These are phyloP conservation scores for Numenius arquata DNA, from an alignment of 2,113 vertebrate genomes.

Conservation along the genomic window DNA sequence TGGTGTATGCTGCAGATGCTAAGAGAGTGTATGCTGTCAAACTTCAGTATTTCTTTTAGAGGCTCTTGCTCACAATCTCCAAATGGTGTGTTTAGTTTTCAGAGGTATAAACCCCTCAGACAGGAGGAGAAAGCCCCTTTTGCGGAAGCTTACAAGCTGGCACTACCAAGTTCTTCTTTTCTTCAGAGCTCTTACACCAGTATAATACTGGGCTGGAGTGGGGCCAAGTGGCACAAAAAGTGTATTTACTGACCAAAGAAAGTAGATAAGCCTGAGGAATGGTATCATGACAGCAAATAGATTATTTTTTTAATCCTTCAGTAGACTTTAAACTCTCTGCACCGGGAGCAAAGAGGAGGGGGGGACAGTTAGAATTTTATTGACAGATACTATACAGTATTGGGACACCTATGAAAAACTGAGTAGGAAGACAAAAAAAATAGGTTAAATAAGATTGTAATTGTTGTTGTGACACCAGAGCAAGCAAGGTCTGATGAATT, in stretches of 20 bases:
- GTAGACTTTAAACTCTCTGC: background rate
- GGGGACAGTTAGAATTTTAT: background rate
- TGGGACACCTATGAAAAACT: background rate
- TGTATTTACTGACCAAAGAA: background rate
- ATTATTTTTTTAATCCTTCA: conserved; percentile 1
- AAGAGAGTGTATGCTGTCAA: background rate
- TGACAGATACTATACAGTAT: background rate
- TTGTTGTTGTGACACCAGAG: background rate
- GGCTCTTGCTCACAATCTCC: background rate
- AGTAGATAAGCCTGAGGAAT: background rate
- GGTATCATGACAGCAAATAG: background rate
- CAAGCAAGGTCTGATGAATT: background rate
- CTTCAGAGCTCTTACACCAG: background rate
- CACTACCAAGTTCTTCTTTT: background rate
- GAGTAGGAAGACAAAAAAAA: background rate
- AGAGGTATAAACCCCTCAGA: background rate
- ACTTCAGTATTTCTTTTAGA: background rate
- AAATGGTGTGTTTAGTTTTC: background rate
- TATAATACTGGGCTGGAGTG: background rate
- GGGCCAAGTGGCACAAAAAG: background rate
- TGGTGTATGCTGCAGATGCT: background rate
- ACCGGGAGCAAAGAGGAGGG: background rate
- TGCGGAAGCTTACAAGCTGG: background rate
- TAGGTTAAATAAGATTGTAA: background rate
- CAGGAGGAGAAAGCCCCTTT: background rate